Conservation (phyloP, 2,888 invertebrate species). For the Harpalus rubripes region DNA sequence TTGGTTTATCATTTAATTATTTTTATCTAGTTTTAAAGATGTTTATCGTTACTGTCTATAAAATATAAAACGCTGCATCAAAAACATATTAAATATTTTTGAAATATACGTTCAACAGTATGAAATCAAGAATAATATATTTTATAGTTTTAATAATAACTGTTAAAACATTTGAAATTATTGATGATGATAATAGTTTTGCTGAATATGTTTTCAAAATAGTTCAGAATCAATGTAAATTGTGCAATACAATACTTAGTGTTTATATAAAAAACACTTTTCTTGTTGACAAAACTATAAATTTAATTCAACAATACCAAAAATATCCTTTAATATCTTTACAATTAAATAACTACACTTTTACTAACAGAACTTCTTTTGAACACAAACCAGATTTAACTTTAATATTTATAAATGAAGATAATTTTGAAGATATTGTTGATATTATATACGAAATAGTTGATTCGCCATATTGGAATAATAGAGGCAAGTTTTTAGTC, state of each 20-base stretch:
- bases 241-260: conserved; percentile 7
- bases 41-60: background rate
- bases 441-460: conserved; percentile 43
- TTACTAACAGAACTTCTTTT: background rate
- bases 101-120: background rate
- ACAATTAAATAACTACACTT: conserved; percentile 6
- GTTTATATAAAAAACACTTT: background rate
- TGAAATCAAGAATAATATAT: background rate
- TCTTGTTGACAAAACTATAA: background rate
- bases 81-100: background rate
- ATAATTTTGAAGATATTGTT: conserved; percentile 17
- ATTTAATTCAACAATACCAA: background rate
- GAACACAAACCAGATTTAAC: conserved; percentile 31
- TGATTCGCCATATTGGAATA: conserved; percentile 38
- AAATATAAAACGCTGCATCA: background rate
- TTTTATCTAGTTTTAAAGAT: too few relatives aligned
- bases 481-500: conserved; percentile 30
- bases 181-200: background rate
- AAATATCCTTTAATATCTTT: background rate
- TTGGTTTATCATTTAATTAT: too few relatives aligned
- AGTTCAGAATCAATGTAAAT: conserved; percentile 1
- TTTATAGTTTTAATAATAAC: background rate
- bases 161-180: background rate
- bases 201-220: conserved; percentile 17
- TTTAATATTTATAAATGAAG: conserved; percentile 46